Conservation (phyloP, 2,113 vertebrate species). For the Spea multiplicata region DNA sequence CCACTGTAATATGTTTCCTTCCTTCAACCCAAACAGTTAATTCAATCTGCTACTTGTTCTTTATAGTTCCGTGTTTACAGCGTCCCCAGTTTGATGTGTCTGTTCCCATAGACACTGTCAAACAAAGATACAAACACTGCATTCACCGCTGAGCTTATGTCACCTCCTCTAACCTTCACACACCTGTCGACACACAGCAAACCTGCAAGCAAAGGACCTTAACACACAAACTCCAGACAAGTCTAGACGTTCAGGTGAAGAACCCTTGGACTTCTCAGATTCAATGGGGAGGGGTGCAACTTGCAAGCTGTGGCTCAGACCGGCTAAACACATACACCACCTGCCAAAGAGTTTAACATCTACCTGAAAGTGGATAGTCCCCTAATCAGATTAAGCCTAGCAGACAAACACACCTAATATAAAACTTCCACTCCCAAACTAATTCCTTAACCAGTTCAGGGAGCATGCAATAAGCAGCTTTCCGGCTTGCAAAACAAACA, state of each 20-base stretch:
- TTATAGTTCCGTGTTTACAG: constrained; percentile 22
- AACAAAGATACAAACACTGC: constrained; percentile 58
- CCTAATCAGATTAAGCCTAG: constrained; percentile 13
- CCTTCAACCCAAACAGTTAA: background rate
- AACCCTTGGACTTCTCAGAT: constrained; percentile 70
- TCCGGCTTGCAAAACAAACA: background rate
- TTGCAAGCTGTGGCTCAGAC: constrained; percentile 68
- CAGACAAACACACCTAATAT: constrained; percentile 51
- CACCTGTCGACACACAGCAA: constrained; percentile 61
- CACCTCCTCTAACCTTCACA: constrained; percentile 51
- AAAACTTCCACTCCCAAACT: constrained; percentile 1
- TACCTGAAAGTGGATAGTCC: constrained; percentile 60
- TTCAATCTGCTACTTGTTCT: background rate
- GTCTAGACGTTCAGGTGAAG: constrained; percentile 71
- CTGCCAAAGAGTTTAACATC: constrained; percentile 65
- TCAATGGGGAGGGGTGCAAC: constrained; percentile 66
- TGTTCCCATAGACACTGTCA: constrained; percentile 26
- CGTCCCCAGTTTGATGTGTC: constrained; percentile 27
- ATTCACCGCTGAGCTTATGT: constrained; percentile 50
- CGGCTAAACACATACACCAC: constrained; percentile 63
- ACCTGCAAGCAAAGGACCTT: constrained; percentile 61
- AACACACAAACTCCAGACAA: constrained; percentile 60
- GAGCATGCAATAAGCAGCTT: background rate
- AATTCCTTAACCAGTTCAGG: constrained; percentile 4
- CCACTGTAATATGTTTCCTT: background rate